Evolutionary conservation across 2,113 vertebrate species (phyloP).

Genomic region (Periophthalmodon schlosseri): DNA sequence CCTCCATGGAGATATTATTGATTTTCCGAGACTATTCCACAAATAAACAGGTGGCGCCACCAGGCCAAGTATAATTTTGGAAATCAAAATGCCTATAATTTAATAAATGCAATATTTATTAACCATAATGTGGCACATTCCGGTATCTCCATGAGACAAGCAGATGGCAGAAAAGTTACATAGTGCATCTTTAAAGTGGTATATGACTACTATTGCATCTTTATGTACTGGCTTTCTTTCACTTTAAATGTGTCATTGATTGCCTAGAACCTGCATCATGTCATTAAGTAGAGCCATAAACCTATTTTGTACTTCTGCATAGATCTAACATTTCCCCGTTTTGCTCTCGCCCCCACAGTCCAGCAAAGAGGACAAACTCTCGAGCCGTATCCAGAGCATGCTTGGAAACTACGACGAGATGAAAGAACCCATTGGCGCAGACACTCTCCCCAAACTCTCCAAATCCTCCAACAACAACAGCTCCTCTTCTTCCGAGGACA

Average conservation of each 20-base stretch:
- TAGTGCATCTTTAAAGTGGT: too few relatives aligned
- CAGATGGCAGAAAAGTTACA: too few relatives aligned
- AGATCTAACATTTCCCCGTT: neutral
- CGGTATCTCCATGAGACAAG: too few relatives aligned
- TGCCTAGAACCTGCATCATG: too few relatives aligned
- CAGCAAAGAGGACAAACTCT: constrained; percentile 97
- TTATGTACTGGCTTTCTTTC: neutral
- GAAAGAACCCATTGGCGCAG: constrained; percentile 93
- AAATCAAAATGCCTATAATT: too few relatives aligned
- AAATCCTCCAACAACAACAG: constrained; percentile 84
- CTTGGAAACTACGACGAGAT: constrained; percentile 99
- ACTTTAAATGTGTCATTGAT: neutral
- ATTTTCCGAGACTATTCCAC: too few relatives aligned
- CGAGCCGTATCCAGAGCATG: constrained; percentile 98
- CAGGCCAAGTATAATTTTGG: too few relatives aligned
- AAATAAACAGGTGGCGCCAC: too few relatives aligned
- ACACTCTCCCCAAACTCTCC: constrained; percentile 87
- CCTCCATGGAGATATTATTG: too few relatives aligned
- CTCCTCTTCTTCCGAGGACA: constrained; percentile 89
- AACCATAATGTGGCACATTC: too few relatives aligned
- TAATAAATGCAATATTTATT: too few relatives aligned
- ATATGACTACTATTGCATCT: neutral
- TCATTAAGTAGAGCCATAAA: neutral
- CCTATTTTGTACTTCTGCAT: neutral
- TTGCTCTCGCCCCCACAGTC: constrained; percentile 77